Percentiles rank a stretch among this genome's conserved stretches.
phyloP scores from a whole-genome alignment of 1,140 invertebrate genomes.

The Drosophila simulans region DNA sequence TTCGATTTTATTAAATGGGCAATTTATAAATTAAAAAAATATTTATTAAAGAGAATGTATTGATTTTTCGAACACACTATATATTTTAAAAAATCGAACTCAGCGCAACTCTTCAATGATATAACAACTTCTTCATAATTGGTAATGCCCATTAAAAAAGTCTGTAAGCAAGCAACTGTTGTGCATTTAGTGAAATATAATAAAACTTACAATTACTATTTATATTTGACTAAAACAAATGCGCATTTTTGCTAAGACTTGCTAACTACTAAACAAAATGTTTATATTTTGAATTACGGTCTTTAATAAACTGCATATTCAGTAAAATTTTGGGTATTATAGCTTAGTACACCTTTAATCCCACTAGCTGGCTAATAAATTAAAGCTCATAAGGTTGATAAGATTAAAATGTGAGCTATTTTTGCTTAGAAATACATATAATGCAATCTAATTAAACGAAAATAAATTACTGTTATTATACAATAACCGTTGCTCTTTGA shows the following conservation, averaged over 20 bases:
- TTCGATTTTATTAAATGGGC: background rate
- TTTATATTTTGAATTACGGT: no score
- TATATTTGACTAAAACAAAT: no score
- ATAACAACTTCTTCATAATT: background rate
- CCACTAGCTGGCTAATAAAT: background rate
- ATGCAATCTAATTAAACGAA: background rate
- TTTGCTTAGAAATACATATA: background rate
- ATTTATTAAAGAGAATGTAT: background rate
- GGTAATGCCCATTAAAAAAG: background rate
- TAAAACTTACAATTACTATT: background rate
- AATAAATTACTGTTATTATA: constrained; percentile 6
- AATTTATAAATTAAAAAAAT: background rate
- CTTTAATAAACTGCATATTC: background rate
- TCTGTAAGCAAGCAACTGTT: background rate
- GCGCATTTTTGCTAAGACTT: background rate
- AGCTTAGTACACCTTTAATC: background rate
- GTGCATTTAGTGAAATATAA: background rate
- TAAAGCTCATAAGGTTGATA: background rate
- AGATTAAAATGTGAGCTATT: background rate
- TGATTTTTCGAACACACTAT: background rate
- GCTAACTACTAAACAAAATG: no score
- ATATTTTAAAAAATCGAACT: background rate
- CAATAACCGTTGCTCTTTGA: background rate
- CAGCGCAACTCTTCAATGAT: background rate
- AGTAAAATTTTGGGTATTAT: background rate